Percentiles rank a stretch among this genome's conserved stretches.
Evolutionary conservation across 2,888 invertebrate species (phyloP).

Genomic region (Harpagoxenus sublaevis): DNA sequence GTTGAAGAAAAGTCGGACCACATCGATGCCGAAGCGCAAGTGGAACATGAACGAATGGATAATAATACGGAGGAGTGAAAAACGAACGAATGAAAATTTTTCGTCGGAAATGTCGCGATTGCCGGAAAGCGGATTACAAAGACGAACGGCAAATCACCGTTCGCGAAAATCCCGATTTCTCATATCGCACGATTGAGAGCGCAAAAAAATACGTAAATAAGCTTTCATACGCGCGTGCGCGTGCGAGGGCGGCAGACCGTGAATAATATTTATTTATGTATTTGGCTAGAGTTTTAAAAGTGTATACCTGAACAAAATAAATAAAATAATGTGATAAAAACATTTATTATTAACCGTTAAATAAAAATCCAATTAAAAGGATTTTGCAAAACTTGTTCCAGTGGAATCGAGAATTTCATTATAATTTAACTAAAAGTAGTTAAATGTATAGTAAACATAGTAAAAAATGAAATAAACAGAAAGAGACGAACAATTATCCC

Average conservation of each 20-base stretch:
- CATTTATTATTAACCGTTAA: not conserved
- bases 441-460: not conserved
- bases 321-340: not conserved
- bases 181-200: slow-evolving; percentile 47
- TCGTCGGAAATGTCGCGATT: slow-evolving; percentile 52
- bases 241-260: not conserved
- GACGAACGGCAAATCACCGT: slow-evolving; percentile 42
- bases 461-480: not conserved
- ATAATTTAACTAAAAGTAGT: not conserved
- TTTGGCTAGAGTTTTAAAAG: not conserved
- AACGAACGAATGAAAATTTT: slow-evolving; percentile 50
- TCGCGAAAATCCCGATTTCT: slow-evolving; percentile 44
- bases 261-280: slow-evolving; percentile 12
- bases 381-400: not conserved
- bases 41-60: slow-evolving; percentile 46
- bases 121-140: slow-evolving; percentile 56
- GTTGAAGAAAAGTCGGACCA: slow-evolving; percentile 29
- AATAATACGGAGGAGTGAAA: slow-evolving; percentile 46
- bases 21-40: slow-evolving; percentile 32
- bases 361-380: not conserved
- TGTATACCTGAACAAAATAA: not conserved
- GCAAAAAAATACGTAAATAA: slow-evolving; percentile 48
- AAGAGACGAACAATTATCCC: not conserved
- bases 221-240: not conserved
- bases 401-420: not conserved